Evolutionary conservation across 2,888 invertebrate species (phyloP), one percentile per base, ranked within the genome.

Genomic region (Thymelicus sylvestris): DNA sequence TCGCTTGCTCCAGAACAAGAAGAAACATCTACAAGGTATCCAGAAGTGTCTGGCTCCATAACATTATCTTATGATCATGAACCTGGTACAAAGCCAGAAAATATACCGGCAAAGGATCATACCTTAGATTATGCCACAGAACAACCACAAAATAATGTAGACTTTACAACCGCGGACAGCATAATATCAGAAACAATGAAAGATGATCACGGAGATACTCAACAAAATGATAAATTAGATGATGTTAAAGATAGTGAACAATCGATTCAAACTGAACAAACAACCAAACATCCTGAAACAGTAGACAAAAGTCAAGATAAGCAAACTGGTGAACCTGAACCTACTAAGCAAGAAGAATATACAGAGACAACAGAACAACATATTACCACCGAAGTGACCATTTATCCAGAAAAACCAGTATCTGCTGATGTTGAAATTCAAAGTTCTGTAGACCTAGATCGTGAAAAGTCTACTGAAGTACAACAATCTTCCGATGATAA

Each of bases 381-480:
- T 38, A 55, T 47, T 10, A 66, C 66, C 12, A 66, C 66, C 7
- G 61, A 62, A 66, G n/a, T 2, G 5, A 12, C 12, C 15, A 59
- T 57, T 15, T 41, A 7, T 15, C 12, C 60, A 52, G 24, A 44
- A 24, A 15, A 38, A 38, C 15, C 71, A 31, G 7, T 47, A 19
- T 47, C 31, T 13, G n/a, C 50, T 52, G 55, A 52, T 1, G 12
- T 3, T 4, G 50, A 60, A 19, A 13, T 48, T 50, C 38, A 60
- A 31, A 44, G 41, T 15, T 60, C 70, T 59, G 59, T 31, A 7
- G 52, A 57, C 38, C 52, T 38, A 24, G 71, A 74, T 55, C 50
- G 73, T 50, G 68, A 74, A 38, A 72, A 73, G 71, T n/a, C 74
- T 38, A 72, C 70, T 69, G 52, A 38, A 60, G 12, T 19, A 69